Conservation (phyloP, 2,888 invertebrate genomes). For the Hesperia comma region DNA sequence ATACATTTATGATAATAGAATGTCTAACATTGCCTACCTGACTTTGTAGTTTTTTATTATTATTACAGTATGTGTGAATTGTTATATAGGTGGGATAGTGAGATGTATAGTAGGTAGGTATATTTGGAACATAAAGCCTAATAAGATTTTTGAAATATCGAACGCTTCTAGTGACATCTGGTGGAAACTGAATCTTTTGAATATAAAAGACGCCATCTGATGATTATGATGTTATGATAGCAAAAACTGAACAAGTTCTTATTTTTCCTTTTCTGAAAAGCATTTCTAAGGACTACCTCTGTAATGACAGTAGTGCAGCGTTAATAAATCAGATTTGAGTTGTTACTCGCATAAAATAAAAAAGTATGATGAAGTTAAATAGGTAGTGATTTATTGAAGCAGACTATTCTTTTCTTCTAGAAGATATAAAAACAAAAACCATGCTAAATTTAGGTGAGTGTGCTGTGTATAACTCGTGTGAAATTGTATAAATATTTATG, state of each 20-base stretch:
- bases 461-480: slow-evolving; percentile 53
- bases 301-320: no score
- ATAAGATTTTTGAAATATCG: no score
- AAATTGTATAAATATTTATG: slow-evolving; percentile 50
- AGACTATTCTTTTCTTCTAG: neutral
- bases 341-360: no score
- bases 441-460: slow-evolving; percentile 9
- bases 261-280: slow-evolving; percentile 3
- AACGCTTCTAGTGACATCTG: neutral
- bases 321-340: no score
- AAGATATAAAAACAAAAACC: no score
- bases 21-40: neutral
- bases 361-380: neutral
- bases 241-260: neutral
- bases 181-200: slow-evolving; percentile 5
- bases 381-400: neutral
- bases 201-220: neutral
- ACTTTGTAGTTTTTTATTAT: no score
- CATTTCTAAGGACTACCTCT: neutral
- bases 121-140: neutral
- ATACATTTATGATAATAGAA: no score
- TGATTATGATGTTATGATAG: neutral
- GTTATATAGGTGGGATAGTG: neutral
- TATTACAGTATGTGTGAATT: neutral
- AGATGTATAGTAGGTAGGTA: neutral